A percentile compares a stretch with the other conserved stretches of the same genome.
phyloP scores from a whole-genome alignment of 1,140 invertebrate species.

The Frieseomelitta varia region DNA sequence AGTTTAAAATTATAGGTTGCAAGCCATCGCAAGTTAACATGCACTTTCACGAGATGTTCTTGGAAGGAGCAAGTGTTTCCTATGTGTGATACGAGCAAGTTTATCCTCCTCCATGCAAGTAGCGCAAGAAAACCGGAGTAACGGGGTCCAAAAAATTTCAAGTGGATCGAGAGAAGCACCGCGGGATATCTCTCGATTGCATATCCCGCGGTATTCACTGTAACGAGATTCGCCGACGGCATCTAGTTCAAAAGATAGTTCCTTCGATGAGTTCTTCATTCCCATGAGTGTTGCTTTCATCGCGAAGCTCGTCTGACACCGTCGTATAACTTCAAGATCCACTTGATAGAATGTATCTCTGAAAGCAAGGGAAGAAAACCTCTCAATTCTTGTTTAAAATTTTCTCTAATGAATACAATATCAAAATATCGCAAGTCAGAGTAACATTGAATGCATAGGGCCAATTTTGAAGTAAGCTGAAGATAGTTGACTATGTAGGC shows the following conservation, averaged over 20 bases:
- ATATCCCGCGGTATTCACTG: conserved; percentile 32
- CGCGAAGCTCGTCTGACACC: not conserved
- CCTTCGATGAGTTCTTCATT: conserved; percentile 48
- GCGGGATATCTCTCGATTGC: conserved; percentile 41
- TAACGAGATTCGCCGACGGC: conserved; percentile 52
- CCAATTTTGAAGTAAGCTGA: not conserved
- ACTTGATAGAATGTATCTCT: not conserved
- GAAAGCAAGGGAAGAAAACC: not conserved
- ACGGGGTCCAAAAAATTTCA: conserved; percentile 38
- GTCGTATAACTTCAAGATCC: conserved; percentile 1
- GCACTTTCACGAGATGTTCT: not conserved
- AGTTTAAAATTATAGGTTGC: not conserved
- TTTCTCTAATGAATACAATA: not conserved
- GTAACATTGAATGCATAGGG: too few relatives aligned
- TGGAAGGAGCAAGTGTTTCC: conserved; percentile 1
- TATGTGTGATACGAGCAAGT: not conserved
- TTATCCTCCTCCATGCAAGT: conserved; percentile 14
- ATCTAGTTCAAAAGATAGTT: conserved; percentile 51
- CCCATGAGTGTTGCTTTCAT: conserved; percentile 55
- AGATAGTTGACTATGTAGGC: not conserved
- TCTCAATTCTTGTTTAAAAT: not conserved
- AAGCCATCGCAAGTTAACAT: not conserved
- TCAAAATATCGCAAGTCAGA: not conserved
- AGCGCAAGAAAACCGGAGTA: conserved; percentile 31
- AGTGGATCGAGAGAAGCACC: conserved; percentile 45